Conservation (phyloP, 2,113 vertebrate genomes). For the Lipophrys pholis region DNA sequence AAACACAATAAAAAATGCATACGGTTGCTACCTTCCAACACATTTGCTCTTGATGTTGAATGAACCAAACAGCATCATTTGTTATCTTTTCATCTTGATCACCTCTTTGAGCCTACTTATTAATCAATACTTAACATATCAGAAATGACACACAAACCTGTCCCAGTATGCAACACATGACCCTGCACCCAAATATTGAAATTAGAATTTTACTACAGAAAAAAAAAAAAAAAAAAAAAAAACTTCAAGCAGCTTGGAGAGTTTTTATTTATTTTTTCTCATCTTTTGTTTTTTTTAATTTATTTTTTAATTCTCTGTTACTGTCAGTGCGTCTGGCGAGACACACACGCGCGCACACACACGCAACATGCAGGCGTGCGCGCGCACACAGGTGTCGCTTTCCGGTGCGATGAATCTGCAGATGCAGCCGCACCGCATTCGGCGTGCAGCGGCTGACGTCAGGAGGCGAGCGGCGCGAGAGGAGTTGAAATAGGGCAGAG, state of each 20-base stretch:
- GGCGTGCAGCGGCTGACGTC: slow-evolving; percentile 88
- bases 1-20: slow-evolving; percentile 35
- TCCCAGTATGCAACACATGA: no score
- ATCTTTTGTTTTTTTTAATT: no score
- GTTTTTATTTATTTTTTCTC: no score
- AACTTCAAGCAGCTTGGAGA: no score
- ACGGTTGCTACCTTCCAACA: slow-evolving; percentile 12
- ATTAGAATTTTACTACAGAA: no score
- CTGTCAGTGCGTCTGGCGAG: no score
- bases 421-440: slow-evolving; percentile 65
- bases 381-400: slow-evolving; percentile 81
- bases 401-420: slow-evolving; percentile 83
- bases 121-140: no score
- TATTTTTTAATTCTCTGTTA: no score
- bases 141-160: no score
- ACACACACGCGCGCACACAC: no score
- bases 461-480: slow-evolving; percentile 82
- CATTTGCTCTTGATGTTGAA: background rate
- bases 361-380: background rate
- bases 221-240: no score
- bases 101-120: background rate
- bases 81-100: background rate
- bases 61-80: background rate
- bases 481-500: slow-evolving; percentile 89
- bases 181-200: no score